These are phyloP conservation scores for Adrianichthys oophorus DNA, from an alignment of 2,797 vertebrate species.

Conservation along the genomic window DNA sequence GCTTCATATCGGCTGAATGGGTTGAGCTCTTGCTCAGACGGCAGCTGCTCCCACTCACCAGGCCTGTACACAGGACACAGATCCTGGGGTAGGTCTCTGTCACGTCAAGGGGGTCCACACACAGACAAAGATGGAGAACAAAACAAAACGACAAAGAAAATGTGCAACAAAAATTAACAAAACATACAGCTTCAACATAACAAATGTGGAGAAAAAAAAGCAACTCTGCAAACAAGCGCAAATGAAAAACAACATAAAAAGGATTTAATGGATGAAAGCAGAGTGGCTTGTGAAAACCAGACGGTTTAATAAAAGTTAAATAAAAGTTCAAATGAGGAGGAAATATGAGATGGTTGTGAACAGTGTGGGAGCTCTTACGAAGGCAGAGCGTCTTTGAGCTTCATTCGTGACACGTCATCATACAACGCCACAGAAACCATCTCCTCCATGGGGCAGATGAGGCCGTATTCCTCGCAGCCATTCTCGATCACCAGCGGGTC, in stretches of 20 bases:
- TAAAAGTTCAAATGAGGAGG: conserved; percentile 21
- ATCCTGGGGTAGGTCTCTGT: conserved; percentile 98
- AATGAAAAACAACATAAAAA: not conserved
- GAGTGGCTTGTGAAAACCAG: too few relatives aligned
- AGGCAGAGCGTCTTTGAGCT: conserved; percentile 94
- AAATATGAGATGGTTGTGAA: not conserved
- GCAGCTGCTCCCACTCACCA: conserved; percentile 96
- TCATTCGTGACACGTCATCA: conserved; percentile 96
- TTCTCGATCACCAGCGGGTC: conserved; percentile 98
- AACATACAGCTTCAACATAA: conserved; percentile 63
- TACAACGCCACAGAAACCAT: conserved; percentile 97
- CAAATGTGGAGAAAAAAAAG: conserved; percentile 24
- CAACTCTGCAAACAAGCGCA: conserved; percentile 13
- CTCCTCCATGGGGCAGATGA: conserved; percentile 98
- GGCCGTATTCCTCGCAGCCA: conserved; percentile 97
- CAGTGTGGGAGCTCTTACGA: conserved; percentile 84
- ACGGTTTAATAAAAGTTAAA: conserved; percentile 5
- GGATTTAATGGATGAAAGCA: not conserved
- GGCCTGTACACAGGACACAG: conserved; percentile 99
- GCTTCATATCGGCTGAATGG: conserved; percentile 96
- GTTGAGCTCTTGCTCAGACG: conserved; percentile 92
- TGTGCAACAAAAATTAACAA: conserved; percentile 67
- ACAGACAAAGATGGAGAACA: conserved; percentile 59
- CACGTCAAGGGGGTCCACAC: conserved; percentile 54
- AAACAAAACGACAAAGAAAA: conserved; percentile 60